These are phyloP conservation scores for Paratrypauchen microcephalus DNA, from an alignment of 2,797 vertebrate genomes.

Conservation along the genomic window DNA sequence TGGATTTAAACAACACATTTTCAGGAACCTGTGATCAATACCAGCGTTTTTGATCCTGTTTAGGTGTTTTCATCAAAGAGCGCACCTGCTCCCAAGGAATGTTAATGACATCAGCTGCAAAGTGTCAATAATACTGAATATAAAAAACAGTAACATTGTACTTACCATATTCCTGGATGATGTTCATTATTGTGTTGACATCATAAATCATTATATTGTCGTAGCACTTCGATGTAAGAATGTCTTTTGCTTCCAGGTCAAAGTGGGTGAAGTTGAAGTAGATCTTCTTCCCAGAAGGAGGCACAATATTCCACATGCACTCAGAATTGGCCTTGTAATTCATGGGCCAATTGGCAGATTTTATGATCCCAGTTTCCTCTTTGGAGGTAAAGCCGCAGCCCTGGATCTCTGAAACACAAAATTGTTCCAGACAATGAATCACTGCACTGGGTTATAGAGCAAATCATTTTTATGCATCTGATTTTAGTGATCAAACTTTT, in stretches of 20 bases:
- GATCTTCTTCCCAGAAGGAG: constrained; percentile 64
- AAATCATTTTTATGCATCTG: not conserved
- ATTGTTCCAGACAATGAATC: not conserved
- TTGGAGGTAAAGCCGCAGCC: constrained; percentile 72
- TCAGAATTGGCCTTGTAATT: constrained; percentile 73
- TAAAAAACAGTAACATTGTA: not conserved
- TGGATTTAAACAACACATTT: too few species aligned
- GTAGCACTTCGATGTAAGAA: constrained; percentile 58
- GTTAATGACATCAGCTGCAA: too few species aligned
- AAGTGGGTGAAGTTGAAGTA: constrained; percentile 78
- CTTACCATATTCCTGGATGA: constrained; percentile 59
- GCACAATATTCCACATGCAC: constrained; percentile 76
- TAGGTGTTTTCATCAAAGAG: too few species aligned
- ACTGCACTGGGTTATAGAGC: not conserved
- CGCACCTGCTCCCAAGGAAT: too few species aligned
- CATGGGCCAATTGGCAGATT: constrained; percentile 76
- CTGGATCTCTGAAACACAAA: constrained; percentile 72
- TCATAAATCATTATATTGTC: constrained; percentile 74
- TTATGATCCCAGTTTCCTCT: constrained; percentile 72
- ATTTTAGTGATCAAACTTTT: not conserved
- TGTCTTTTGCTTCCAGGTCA: constrained; percentile 68
- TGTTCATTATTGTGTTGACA: constrained; percentile 33
- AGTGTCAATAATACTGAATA: not conserved
- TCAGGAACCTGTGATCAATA: too few species aligned
- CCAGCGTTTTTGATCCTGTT: too few species aligned